phyloP scores from a whole-genome alignment of 2,797 vertebrate species.

The Florisuga fusca region DNA sequence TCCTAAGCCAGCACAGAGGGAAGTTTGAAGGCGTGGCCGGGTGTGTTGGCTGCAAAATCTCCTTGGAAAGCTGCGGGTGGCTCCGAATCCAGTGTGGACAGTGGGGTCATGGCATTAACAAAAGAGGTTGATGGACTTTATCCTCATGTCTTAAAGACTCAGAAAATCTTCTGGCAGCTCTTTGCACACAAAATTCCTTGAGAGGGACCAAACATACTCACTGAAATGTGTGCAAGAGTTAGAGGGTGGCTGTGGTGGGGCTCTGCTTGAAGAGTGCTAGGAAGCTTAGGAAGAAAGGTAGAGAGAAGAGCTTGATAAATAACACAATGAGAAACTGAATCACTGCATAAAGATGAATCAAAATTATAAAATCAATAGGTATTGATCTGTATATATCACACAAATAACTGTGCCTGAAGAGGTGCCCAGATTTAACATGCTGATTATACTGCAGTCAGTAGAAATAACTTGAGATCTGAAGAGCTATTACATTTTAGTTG shows the following conservation, averaged over 20 bases:
- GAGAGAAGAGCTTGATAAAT: constrained; percentile 55
- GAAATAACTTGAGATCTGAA: constrained; percentile 46
- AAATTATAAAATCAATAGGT: constrained; percentile 76
- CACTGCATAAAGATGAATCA: constrained; percentile 61
- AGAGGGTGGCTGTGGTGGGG: background rate
- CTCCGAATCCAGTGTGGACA: background rate
- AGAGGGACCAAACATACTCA: rapidly evolving
- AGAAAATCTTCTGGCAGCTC: background rate
- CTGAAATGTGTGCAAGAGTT: background rate
- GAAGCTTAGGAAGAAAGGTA: background rate
- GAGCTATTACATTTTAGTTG: background rate
- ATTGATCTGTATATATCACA: constrained; percentile 74
- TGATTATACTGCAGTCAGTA: constrained; percentile 53
- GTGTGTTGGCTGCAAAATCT: background rate
- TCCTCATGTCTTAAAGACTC: background rate
- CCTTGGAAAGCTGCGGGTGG: background rate
- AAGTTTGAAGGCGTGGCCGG: background rate
- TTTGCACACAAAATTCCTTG: background rate
- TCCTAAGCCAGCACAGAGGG: background rate
- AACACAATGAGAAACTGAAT: constrained; percentile 45
- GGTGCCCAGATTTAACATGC: constrained; percentile 59
- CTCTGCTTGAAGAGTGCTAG: rapidly evolving
- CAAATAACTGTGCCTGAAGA: constrained; percentile 68
- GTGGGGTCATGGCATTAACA: rapidly evolving
- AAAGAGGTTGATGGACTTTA: background rate